phyloP scores from a whole-genome alignment of 2,888 invertebrate species.

The Dryobotodes eremita region DNA sequence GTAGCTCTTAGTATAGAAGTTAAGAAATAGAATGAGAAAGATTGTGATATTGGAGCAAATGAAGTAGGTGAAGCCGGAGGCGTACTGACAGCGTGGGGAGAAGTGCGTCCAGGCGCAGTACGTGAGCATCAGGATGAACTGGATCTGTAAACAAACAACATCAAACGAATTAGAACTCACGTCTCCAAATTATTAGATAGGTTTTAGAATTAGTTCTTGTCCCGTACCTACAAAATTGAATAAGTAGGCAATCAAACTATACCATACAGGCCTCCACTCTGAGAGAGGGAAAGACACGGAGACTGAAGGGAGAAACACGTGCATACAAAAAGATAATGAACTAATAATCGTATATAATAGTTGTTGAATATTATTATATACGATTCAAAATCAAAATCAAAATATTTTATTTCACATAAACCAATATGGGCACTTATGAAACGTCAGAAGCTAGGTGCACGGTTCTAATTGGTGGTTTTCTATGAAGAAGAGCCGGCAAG shows the following conservation, averaged over 20 bases:
- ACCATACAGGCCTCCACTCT: too few relatives aligned
- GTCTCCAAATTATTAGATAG: neutral
- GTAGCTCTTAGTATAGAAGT: slow-evolving; percentile 92
- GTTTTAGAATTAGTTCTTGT: neutral
- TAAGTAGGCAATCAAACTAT: neutral
- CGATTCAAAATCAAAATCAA: too few relatives aligned
- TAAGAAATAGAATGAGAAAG: slow-evolving; percentile 92
- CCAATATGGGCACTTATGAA: too few relatives aligned
- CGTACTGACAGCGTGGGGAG: slow-evolving; percentile 91
- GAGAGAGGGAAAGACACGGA: too few relatives aligned
- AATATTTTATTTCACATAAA: too few relatives aligned
- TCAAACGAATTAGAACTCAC: neutral
- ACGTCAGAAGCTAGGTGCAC: too few relatives aligned
- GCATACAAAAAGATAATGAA: too few relatives aligned
- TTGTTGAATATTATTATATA: too few relatives aligned
- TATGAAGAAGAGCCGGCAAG: too few relatives aligned
- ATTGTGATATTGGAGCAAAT: slow-evolving; percentile 90
- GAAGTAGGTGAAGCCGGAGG: slow-evolving; percentile 90
- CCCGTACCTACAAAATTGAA: neutral
- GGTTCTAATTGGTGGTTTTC: too few relatives aligned
- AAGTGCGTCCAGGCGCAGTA: slow-evolving; percentile 91
- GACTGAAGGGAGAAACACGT: too few relatives aligned
- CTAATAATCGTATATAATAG: too few relatives aligned
- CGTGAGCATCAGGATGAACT: slow-evolving; percentile 92
- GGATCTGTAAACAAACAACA: slow-evolving; percentile 88